These are phyloP conservation scores for Tokudaia tokunoshimensis DNA, from an alignment of 2,797 vertebrate genomes.

Conservation along the genomic window DNA sequence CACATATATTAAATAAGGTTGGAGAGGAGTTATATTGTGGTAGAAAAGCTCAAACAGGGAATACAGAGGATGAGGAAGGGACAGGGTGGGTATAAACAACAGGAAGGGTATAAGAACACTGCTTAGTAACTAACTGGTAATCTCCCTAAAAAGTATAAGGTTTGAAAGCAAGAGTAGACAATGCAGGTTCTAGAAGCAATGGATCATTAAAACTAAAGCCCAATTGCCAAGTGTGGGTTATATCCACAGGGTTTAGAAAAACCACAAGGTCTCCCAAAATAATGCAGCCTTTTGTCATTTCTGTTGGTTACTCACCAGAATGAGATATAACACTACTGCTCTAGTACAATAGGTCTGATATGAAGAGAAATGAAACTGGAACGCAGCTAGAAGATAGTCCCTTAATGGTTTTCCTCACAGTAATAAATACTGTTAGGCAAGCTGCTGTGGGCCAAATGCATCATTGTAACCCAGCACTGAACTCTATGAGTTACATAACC, in stretches of 20 bases:
- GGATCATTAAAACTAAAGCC: not conserved
- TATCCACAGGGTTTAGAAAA: not conserved
- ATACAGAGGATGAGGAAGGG: not conserved
- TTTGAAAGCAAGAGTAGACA: not conserved
- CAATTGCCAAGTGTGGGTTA: not conserved
- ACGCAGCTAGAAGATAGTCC: not conserved
- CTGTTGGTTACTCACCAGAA: not conserved
- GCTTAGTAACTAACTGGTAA: not conserved
- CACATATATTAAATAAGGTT: not conserved
- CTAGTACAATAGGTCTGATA: not conserved
- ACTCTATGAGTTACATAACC: not conserved
- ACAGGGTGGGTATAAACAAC: not conserved
- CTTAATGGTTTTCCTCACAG: not conserved
- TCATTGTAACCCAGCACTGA: not conserved
- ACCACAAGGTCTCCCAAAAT: accelerated
- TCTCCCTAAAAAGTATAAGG: not conserved
- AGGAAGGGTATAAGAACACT: not conserved
- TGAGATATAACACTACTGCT: not conserved
- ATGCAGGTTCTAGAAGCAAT: not conserved
- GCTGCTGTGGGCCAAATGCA: not conserved
- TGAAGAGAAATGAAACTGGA: not conserved
- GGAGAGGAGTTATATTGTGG: not conserved
- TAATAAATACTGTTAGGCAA: not conserved
- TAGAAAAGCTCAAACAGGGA: not conserved
- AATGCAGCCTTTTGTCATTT: not conserved